Percentiles rank a stretch among this genome's conserved stretches.
These are phyloP conservation scores for Hippolais icterina DNA, from an alignment of 2,113 vertebrate species.

Conservation along the genomic window DNA sequence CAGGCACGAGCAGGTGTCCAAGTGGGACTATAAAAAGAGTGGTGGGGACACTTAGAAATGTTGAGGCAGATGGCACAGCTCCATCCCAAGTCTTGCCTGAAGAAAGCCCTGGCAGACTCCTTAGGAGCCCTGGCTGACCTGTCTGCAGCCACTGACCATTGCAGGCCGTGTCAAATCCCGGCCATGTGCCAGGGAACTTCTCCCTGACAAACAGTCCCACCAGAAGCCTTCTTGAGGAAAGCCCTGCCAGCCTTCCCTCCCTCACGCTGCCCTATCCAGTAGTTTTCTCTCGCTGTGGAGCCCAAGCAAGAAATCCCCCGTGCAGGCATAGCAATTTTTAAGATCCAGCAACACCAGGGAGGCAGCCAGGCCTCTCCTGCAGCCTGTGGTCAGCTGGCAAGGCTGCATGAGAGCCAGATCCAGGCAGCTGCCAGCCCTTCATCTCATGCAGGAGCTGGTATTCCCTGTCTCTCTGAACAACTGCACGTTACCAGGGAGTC, in stretches of 20 bases:
- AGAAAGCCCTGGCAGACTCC: background rate
- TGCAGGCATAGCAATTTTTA: background rate
- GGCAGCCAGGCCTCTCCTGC: background rate
- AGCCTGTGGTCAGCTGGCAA: background rate
- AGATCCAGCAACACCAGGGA: background rate
- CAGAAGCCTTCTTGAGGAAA: background rate
- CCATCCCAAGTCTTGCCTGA: background rate
- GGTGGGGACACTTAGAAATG: background rate
- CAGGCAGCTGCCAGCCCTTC: background rate
- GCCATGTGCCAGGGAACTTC: background rate
- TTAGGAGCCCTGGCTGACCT: background rate
- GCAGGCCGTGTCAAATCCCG: background rate
- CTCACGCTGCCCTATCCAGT: background rate
- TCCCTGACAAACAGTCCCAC: background rate
- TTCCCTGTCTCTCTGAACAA: background rate
- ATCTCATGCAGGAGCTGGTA: background rate
- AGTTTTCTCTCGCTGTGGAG: background rate
- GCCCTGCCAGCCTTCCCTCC: background rate
- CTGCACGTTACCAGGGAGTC: background rate
- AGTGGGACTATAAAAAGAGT: background rate
- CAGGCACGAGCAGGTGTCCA: background rate
- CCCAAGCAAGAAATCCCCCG: fast-evolving
- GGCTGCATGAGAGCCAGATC: background rate
- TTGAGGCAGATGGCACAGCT: background rate
- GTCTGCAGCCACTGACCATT: background rate